Base-by-base conservation (phyloP, 2,113 vertebrate genomes). In the Scytalopus superciliaris region DNA sequence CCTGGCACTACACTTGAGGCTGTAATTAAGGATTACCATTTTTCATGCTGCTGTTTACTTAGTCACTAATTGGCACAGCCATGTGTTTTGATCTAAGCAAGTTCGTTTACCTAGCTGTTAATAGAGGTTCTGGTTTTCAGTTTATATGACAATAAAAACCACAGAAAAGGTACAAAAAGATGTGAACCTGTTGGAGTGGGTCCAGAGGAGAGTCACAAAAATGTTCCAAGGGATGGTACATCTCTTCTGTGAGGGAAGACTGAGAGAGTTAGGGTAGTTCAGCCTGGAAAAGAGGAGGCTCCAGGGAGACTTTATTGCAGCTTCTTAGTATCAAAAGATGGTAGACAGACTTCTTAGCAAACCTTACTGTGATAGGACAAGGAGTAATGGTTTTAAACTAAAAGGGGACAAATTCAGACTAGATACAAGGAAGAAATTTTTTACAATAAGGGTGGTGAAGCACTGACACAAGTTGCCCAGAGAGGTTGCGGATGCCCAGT, bases 1-100 rank as follows among this genome's bases (percentile, higher is more conserved):
- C 72, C 84, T 4, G 7, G 31, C 42, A 28, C 57, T 93, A 18
- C 25, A 39, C 64, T 93, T 44, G 78, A 81, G 47, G 69, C 68
- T 91, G 83, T 96, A 87, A 87, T 96, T 86, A 95, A 93, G 66
- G 94, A 67, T 90, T 84, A 47, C 44, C 40, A 42, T 74, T 96
- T 93, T 76, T 94, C 69, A 31, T 33, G 73, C 67, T 56, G 37
- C 47, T 76, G 23, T 90, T 93, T 84, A 63, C 39, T 53, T 42
- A 57, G 86, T 87, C 35, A 21, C 19, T 84, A 94, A 94, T 94
- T 60, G 28, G 19, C 27, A 23, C 23, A 45, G 35, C 40, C 42
- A 2, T 40, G 15, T 76, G 55, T 77, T 94, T 81, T 84, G 80
- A 75, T 87, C 77, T 64, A 53, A 81, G 63, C 19, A 39, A 67